phyloP scores from a whole-genome alignment of 1,140 invertebrate species.

The Macrobrachium nipponense region DNA sequence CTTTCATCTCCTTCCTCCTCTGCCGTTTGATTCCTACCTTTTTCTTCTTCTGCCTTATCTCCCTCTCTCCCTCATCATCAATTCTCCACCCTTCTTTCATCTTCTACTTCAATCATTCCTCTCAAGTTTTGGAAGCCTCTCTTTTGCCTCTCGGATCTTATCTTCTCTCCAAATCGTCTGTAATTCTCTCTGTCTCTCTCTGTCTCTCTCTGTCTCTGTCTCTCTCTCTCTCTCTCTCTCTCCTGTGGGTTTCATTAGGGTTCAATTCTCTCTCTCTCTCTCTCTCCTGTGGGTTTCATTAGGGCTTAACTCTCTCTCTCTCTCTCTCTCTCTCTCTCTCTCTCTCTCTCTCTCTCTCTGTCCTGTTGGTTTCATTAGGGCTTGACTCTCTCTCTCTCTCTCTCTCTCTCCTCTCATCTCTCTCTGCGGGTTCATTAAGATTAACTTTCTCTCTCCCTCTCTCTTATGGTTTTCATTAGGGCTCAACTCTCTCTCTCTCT shows the following conservation, averaged over 20 bases:
- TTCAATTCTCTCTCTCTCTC: not conserved
- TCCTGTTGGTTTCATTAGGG: too few relatives aligned
- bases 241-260: not conserved
- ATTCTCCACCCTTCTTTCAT: not conserved
- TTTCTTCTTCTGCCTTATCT: not conserved
- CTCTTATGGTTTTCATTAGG: too few relatives aligned
- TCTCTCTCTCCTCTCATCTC: conserved; percentile 11
- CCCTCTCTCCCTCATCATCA: too few relatives aligned
- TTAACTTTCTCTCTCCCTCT: not conserved
- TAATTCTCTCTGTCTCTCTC: not conserved
- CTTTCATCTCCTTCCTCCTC: conserved; percentile 4
- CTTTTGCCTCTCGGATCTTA: not conserved
- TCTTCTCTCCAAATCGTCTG: not conserved
- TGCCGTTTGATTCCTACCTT: not conserved
- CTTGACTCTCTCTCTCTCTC: not conserved
- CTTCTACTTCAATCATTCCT: not conserved
- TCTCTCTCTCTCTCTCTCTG: too few relatives aligned
- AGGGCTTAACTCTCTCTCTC: not conserved
- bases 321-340: not conserved
- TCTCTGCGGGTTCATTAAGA: not conserved
- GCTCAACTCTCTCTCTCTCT: not conserved
- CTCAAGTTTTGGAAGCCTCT: not conserved
- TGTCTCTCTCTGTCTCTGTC: not conserved
- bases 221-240: conserved; percentile 1
- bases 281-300: not conserved